Conservation (phyloP, 2,797 vertebrate genomes). For the Typhlichthys eigenmanni region DNA sequence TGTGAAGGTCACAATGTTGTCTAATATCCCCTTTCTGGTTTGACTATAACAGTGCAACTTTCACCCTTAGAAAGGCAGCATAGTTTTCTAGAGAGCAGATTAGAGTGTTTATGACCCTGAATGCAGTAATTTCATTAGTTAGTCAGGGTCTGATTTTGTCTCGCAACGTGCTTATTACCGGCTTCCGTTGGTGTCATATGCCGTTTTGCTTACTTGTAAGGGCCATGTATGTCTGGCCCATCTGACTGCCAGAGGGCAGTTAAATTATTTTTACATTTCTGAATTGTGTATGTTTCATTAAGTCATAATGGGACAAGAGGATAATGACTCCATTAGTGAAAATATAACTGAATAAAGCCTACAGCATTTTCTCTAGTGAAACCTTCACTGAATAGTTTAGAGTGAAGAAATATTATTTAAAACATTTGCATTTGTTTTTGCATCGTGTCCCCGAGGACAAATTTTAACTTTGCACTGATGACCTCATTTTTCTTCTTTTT, state of each 20-base stretch:
- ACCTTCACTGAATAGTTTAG: conserved; percentile 34
- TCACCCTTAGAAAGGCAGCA: conserved; percentile 28
- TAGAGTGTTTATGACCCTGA: conserved; percentile 56
- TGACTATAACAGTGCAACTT: conserved; percentile 17
- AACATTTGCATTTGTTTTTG: conserved; percentile 64
- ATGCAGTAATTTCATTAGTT: conserved; percentile 50
- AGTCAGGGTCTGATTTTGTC: conserved; percentile 69
- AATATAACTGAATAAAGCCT: conserved; percentile 3
- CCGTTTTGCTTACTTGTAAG: neutral
- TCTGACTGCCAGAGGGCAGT: too few relatives aligned
- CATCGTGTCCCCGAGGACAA: conserved; percentile 67
- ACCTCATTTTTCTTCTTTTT: conserved; percentile 22
- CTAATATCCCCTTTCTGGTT: conserved; percentile 4
- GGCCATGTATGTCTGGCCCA: too few relatives aligned
- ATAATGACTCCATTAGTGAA: neutral
- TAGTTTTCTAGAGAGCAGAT: conserved; percentile 52
- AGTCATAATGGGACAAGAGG: neutral
- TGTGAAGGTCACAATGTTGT: neutral
- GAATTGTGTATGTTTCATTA: neutral
- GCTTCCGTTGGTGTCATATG: conserved; percentile 22
- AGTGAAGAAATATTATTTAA: conserved; percentile 70
- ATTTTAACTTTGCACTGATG: conserved; percentile 66
- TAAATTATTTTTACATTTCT: neutral
- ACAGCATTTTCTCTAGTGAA: conserved; percentile 17
- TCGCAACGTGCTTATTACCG: conserved; percentile 24